A percentile compares a stretch with the other conserved stretches of the same genome.
These are phyloP conservation scores for Halcyon senegalensis DNA, from an alignment of 2,113 vertebrate genomes.

Conservation along the genomic window DNA sequence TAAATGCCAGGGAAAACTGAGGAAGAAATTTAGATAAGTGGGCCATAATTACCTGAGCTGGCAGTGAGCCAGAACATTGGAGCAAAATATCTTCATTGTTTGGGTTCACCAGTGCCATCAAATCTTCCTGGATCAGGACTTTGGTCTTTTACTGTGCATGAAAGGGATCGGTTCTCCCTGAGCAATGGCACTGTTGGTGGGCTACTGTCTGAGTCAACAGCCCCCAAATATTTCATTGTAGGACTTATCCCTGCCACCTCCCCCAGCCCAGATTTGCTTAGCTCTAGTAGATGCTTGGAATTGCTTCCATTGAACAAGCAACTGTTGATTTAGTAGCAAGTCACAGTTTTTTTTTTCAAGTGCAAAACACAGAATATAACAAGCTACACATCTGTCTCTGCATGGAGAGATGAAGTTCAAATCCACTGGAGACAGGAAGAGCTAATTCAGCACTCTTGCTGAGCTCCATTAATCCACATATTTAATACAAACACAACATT, in stretches of 20 bases:
- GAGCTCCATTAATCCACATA: constrained; percentile 64
- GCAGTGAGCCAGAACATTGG: background rate
- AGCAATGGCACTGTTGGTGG: background rate
- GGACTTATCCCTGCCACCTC: background rate
- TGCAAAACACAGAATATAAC: background rate
- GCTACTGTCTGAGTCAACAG: background rate
- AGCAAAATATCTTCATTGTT: constrained; percentile 4
- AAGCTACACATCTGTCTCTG: constrained; percentile 30
- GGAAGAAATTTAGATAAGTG: constrained; percentile 55
- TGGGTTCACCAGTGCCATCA: background rate
- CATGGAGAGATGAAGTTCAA: background rate
- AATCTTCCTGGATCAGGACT: background rate
- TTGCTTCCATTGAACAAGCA: background rate
- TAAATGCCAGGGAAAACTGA: constrained; percentile 23
- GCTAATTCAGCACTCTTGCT: constrained; percentile 58
- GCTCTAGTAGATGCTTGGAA: background rate
- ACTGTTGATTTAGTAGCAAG: constrained; percentile 25
- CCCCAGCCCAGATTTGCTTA: background rate
- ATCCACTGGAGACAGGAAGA: constrained; percentile 57
- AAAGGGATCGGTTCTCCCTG: background rate
- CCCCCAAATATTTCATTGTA: background rate
- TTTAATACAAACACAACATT: constrained; percentile 63
- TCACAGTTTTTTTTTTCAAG: background rate
- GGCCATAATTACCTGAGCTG: constrained; percentile 45
- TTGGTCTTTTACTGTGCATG: background rate